Evolutionary conservation across 1,140 invertebrate species (phyloP).

Genomic region (Nebria ingens): DNA sequence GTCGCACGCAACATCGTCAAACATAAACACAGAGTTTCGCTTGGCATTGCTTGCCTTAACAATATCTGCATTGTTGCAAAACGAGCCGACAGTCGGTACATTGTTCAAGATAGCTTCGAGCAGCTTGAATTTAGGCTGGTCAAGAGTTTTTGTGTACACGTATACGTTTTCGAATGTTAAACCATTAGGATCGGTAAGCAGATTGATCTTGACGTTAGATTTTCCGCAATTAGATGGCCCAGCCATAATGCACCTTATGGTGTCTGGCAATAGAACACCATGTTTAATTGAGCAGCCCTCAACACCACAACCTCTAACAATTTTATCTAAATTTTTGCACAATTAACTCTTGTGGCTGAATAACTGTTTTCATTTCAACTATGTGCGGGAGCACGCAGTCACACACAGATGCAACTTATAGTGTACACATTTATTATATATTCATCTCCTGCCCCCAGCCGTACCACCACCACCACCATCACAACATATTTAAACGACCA

Average conservation of each 20-base stretch:
- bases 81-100: conserved; percentile 23
- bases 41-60: conserved; percentile 19
- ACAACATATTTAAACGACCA: too few species aligned
- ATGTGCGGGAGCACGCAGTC: too few species aligned
- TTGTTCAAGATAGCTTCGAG: conserved; percentile 20
- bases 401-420: too few species aligned
- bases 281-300: too few species aligned
- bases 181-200: conserved; percentile 25
- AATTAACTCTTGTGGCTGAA: too few species aligned
- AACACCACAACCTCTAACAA: too few species aligned
- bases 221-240: conserved; percentile 24
- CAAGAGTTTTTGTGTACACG: conserved; percentile 30
- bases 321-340: too few species aligned
- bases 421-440: too few species aligned
- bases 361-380: too few species aligned
- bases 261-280: conserved; percentile 18
- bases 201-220: conserved; percentile 21
- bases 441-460: too few species aligned
- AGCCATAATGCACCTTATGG: conserved; percentile 19
- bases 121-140: conserved; percentile 29
- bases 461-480: too few species aligned
- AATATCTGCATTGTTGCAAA: conserved; percentile 24
- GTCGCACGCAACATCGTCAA: conserved; percentile 29
- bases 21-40: conserved; percentile 29
- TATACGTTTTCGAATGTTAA: conserved; percentile 32